Conservation (phyloP, 1,140 invertebrate genomes). For the Caerostris extrusa region DNA sequence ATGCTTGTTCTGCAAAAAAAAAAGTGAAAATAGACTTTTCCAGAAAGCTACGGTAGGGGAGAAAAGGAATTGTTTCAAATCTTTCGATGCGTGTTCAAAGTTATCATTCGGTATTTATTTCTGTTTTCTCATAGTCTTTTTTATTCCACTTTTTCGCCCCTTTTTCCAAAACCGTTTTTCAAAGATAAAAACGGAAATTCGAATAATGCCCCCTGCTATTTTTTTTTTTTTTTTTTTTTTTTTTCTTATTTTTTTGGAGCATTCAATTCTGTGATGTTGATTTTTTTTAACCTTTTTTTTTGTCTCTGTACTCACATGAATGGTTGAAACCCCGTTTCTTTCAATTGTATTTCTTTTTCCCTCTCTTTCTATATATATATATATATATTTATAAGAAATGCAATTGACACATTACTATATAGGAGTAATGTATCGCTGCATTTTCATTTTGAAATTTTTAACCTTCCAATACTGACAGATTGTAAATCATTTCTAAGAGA, state of each 20-base stretch:
- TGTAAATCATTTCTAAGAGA: too few species aligned
- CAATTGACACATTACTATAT: neutral
- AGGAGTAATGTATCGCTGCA: neutral
- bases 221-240: neutral
- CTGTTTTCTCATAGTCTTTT: slow-evolving; percentile 2
- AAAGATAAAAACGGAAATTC: slow-evolving; percentile 56
- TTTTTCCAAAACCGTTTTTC: slow-evolving; percentile 52
- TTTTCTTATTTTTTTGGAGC: neutral
- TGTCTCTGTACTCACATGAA: neutral
- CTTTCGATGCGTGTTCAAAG: slow-evolving; percentile 62
- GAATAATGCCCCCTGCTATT: slow-evolving; percentile 38
- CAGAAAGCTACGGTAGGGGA: neutral
- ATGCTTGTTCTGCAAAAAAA: slow-evolving; percentile 39
- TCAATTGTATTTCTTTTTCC: slow-evolving; percentile 17
- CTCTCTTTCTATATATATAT: neutral
- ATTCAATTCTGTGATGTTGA: neutral
- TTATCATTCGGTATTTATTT: slow-evolving; percentile 70
- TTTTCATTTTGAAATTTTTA: neutral
- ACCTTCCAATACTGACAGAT: neutral
- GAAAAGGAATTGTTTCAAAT: slow-evolving; percentile 62
- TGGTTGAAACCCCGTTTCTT: slow-evolving; percentile 12
- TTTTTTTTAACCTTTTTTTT: neutral
- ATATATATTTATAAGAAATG: neutral
- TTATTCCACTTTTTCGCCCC: neutral
- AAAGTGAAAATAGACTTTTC: slow-evolving; percentile 63